A percentile compares a stretch with the other conserved stretches of the same genome.
phyloP scores from a whole-genome alignment of 2,797 vertebrate genomes.

The Lepus oiostolus region DNA sequence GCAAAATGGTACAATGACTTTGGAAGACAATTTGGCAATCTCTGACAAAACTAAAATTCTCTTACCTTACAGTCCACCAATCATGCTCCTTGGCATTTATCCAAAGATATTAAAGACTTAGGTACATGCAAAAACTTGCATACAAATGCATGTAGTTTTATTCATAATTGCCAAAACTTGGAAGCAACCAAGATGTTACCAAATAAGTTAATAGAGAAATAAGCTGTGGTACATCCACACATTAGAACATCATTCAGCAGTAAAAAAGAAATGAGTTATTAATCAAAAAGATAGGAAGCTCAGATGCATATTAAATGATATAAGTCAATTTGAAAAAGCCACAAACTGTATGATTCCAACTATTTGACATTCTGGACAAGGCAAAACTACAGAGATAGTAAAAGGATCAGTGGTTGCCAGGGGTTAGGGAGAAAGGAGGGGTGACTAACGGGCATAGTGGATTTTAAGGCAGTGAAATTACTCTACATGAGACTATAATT shows the following conservation, averaged over 20 bases:
- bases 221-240: not conserved
- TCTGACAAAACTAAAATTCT: slow-evolving; percentile 38
- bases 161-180: not conserved
- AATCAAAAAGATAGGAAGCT: not conserved
- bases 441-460: not conserved
- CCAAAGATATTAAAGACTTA: not conserved
- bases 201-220: not conserved
- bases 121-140: not conserved
- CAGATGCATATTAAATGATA: slow-evolving; percentile 20
- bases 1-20: not conserved
- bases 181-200: not conserved
- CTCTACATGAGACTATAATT: not conserved
- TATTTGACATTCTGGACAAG: not conserved
- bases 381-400: not conserved
- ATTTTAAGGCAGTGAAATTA: not conserved
- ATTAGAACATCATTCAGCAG: not conserved
- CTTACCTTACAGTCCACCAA: not conserved
- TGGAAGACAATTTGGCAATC: not conserved
- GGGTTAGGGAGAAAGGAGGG: not conserved
- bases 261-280: not conserved
- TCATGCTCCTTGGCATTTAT: not conserved
- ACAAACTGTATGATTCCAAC: not conserved
- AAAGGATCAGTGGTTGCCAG: not conserved
- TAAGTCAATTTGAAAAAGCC: not conserved
- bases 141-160: not conserved